Evolutionary conservation across 2,888 invertebrate species (phyloP).

Genomic region (Odontothrips loti): DNA sequence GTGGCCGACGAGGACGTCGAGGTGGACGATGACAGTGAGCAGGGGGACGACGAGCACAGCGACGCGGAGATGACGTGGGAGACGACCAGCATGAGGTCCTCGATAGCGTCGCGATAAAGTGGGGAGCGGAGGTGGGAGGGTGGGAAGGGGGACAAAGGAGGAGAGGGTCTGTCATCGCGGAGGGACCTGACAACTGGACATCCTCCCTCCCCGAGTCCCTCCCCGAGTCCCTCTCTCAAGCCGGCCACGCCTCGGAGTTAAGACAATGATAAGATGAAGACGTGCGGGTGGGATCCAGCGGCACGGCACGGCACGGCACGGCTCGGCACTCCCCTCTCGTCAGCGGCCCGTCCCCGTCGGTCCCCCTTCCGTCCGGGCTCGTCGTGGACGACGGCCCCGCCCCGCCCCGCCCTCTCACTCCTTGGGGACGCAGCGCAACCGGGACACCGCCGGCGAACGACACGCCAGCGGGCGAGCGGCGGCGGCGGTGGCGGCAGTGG

Average conservation of each 20-base stretch:
- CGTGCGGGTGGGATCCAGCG: background rate
- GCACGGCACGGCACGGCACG: background rate
- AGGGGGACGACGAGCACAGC: too few species aligned
- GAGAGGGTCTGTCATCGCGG: slow-evolving; percentile 10
- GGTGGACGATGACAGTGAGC: too few species aligned
- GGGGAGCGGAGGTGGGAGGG: background rate
- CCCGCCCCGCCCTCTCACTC: background rate
- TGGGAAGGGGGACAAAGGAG: background rate
- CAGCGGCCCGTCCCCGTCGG: background rate
- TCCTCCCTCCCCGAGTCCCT: background rate
- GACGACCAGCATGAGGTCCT: too few species aligned
- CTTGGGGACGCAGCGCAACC: background rate
- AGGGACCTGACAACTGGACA: slow-evolving; percentile 11
- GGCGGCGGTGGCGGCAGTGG: background rate
- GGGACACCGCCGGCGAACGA: too few species aligned
- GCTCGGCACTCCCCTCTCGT: background rate
- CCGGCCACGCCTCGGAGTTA: slow-evolving; percentile 4
- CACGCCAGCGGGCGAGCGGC: background rate
- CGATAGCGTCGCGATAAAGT: background rate
- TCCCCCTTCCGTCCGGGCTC: background rate
- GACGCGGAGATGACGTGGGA: too few species aligned
- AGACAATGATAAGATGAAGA: slow-evolving; percentile 26
- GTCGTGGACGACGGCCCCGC: background rate
- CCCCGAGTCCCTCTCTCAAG: background rate
- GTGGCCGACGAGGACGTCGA: too few species aligned